Percentiles rank a stretch among this genome's conserved stretches.
Conservation (phyloP, 2,797 vertebrate genomes). For the Microchirus variegatus region DNA sequence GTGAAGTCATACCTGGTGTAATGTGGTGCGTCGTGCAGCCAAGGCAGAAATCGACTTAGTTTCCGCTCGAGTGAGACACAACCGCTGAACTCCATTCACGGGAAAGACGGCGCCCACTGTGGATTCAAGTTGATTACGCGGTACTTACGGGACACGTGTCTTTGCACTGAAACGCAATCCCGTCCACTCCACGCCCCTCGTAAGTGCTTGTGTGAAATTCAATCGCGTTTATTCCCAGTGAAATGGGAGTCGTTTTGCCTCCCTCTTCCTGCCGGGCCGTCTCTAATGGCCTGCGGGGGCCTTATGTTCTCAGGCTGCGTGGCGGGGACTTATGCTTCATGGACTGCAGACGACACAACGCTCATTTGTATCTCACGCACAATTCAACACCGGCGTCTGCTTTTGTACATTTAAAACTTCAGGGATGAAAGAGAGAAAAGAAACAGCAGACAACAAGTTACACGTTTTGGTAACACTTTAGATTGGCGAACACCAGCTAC, state of each 20-base stretch:
- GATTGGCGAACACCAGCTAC: too few relatives aligned
- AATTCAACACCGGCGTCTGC: slow-evolving; percentile 4
- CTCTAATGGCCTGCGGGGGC: slow-evolving; percentile 49
- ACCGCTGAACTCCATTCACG: slow-evolving; percentile 46
- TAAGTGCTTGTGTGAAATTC: slow-evolving; percentile 75
- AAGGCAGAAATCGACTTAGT: slow-evolving; percentile 3
- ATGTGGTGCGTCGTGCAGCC: not conserved
- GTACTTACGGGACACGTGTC: slow-evolving; percentile 67
- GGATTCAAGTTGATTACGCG: slow-evolving; percentile 67
- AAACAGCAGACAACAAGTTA: too few relatives aligned
- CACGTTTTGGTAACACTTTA: too few relatives aligned
- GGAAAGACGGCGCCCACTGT: slow-evolving; percentile 37
- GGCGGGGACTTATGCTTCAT: slow-evolving; percentile 28
- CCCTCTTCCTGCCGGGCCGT: slow-evolving; percentile 40
- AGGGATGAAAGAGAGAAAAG: not conserved
- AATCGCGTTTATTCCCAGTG: slow-evolving; percentile 64
- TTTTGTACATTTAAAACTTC: slow-evolving; percentile 17
- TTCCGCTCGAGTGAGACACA: slow-evolving; percentile 40
- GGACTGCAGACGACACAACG: slow-evolving; percentile 11
- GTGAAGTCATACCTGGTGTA: too few relatives aligned
- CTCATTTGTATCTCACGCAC: slow-evolving; percentile 13
- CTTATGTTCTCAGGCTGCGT: slow-evolving; percentile 28
- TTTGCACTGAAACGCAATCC: slow-evolving; percentile 61
- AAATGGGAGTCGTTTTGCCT: slow-evolving; percentile 58
- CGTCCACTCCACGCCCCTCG: slow-evolving; percentile 51